Base-by-base conservation (phyloP, 2,888 invertebrate species). In the Trissolcus japonicus region DNA sequence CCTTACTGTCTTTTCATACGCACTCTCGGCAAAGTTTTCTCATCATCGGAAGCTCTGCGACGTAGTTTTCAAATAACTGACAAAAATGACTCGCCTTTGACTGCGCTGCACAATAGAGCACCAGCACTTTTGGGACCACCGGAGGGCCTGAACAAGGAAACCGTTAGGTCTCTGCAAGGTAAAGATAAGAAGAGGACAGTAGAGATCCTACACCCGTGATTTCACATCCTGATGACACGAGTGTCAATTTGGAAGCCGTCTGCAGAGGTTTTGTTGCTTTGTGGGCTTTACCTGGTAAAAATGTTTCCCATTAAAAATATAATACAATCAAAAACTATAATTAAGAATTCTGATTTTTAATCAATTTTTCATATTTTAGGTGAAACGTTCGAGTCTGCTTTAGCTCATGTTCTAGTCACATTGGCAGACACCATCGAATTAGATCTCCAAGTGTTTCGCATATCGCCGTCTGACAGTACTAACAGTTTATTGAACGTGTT, bases 121-220 rank as follows among this genome's bases (percentile, higher is more conserved):
- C 90, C 91, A n/a, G 84, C 83, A 25, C 80, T 88, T 63, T 74
- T 88, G 68, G 88, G 88, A 67, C 91, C 91, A 79, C 88, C 93
- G 1, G 90, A 90, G 51, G 91, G 90, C 79, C 86, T 92, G 74
- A 93, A 93, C 82, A 95, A 95, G 86, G 94, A 95, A 89, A 93
- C 94, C 79, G 91, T 94, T n/a, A 90, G 94, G 62, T 91, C 93
- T 6, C 89, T 94, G 71, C 94, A 94, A 86, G 93, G 93, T 61
- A 96, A 97, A 79, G 97, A 97, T 83, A 97, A 97, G 97, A 97
- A 86, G 94, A 94, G 83, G 96, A 97, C 84, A 93, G 94, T 83
- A 91, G 93, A 74, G 92, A 85, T 79, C 86, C 86, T 16, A 84
- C 86, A 35, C 89, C 89, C 21, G 83, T 85, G 73, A 87, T 86